Evolutionary conservation across 2,888 invertebrate genomes (phyloP), one percentile per base, ranked within the genome.

Genomic region (Drosophila basisetae): DNA sequence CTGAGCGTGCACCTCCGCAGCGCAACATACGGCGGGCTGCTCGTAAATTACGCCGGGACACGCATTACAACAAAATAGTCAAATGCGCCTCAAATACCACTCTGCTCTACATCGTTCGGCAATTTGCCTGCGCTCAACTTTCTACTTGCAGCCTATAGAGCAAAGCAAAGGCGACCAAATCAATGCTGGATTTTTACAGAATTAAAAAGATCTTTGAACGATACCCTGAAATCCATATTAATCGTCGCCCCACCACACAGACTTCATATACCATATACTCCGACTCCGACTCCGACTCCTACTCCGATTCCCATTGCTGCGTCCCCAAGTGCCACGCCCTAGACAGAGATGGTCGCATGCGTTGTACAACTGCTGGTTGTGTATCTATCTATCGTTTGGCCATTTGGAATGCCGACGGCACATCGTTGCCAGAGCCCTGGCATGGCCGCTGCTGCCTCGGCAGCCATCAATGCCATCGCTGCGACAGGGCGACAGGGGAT

Each of bases 41-140:
- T 90, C 91, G 80, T 86, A 90, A 90, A 86, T 82, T 72, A 84
- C 69, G 72, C 70, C 84, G 72, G 73, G 73, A 84, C 76, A 73
- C 71, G 73, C 74, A 81, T 83, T 84, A 80, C 74, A 72, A 61
- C 70, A 69, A 78, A 78, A 83, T 83, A 90, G 81, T 67, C 73
- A 74, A 86, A 83, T 86, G 89, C 37, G 61, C 60, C 70, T 63
- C 72, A 52, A 53, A 53, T 35, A 7, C 43, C 30, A 63, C 56
- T 56, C 37, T 37, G 49, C 18, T 58, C 33, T 55, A 60, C 52
- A 67, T 73, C 82, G 73, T 66, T 70, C 68, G 68, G 47, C 73
- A 74, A 77, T 79, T 73, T 69, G 70, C 73, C 75, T 68, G 75
- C 89, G 58, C 63, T 77, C 70, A 71, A 58, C 67, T 59, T 16